Base-by-base conservation (phyloP, 2,797 vertebrate species). In the Merluccius polli region DNA sequence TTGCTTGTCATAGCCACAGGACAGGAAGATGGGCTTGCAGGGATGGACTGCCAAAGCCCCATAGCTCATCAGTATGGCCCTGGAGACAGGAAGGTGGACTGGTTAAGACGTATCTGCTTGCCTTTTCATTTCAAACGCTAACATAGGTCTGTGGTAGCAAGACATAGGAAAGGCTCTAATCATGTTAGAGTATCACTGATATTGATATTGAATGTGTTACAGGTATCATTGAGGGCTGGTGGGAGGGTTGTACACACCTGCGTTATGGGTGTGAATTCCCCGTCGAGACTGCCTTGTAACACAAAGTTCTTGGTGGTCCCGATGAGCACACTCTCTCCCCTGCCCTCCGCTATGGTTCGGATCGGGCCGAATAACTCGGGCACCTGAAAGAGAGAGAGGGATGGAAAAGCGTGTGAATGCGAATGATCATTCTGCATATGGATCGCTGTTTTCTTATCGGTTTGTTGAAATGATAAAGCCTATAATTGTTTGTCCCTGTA, bases 1-100 rank as follows among this genome's bases (percentile, higher is more conserved):
- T 30, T 97, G 96, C 78, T 95, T 94, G 93, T 99, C 98, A 3
- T 97, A 95, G 1, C 97, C 97, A 77, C 97, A 97, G 48, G 96
- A 98, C 85, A 99, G 90, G 87, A 99, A 99, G 78, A 97, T 96
- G 78, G 95, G 91, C 83, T 94, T 98, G 31, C 89, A 93, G 63
- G 97, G 96, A 77, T 99, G 97, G 27, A 95, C 87, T 27, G 97
- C 95, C 84, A 99, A n/a, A 93, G 74, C 98, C 98, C 98, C 98
- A 99, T 11, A 99, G 88, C 87, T 99, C 98, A 82, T 99, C 98
- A 0, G 95, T 98, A 87, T 99, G 98, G 78, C 97, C 96, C 98
- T 99, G 86, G 1, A 79, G 67, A 82, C 48, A 7, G 30, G 71
- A 76, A 27, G 4, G 24, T 1, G 63, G 70, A 7, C 18, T 18